Conservation (phyloP, 2,113 vertebrate species). For the Cololabis saira region DNA sequence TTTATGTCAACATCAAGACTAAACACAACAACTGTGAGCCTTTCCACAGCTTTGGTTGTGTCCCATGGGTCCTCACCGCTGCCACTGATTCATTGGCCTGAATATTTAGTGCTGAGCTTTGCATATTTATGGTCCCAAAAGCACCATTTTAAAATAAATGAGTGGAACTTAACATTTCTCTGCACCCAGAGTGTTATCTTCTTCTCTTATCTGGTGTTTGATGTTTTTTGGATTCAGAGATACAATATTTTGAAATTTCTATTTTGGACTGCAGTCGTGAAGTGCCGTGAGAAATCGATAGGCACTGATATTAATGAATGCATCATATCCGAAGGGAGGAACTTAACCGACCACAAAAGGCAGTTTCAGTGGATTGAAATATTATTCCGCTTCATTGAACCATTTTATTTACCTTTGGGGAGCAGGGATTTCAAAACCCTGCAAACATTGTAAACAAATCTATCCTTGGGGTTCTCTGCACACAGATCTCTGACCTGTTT, state of each 20-base stretch:
- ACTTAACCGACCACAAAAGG: constrained; percentile 41
- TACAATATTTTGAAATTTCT: constrained; percentile 28
- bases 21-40: neutral
- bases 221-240: constrained; percentile 21
- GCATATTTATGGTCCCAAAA: neutral
- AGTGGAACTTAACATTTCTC: neutral
- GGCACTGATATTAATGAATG: constrained; percentile 45
- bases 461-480: constrained; percentile 46
- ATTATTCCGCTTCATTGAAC: constrained; percentile 65
- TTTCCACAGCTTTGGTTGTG: neutral
- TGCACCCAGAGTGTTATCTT: neutral
- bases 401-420: constrained; percentile 68
- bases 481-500: constrained; percentile 29
- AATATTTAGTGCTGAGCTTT: neutral
- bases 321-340: constrained; percentile 48
- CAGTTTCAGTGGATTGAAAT: constrained; percentile 45
- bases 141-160: neutral
- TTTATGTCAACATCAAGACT: neutral
- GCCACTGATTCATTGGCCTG: neutral
- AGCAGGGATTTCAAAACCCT: constrained; percentile 51
- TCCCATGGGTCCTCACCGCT: neutral
- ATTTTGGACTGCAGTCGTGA: constrained; percentile 11
- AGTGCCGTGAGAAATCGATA: constrained; percentile 33
- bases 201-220: constrained; percentile 4
- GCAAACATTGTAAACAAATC: constrained; percentile 63